phyloP scores from a whole-genome alignment of 2,797 vertebrate genomes.

The Molossus molossus region DNA sequence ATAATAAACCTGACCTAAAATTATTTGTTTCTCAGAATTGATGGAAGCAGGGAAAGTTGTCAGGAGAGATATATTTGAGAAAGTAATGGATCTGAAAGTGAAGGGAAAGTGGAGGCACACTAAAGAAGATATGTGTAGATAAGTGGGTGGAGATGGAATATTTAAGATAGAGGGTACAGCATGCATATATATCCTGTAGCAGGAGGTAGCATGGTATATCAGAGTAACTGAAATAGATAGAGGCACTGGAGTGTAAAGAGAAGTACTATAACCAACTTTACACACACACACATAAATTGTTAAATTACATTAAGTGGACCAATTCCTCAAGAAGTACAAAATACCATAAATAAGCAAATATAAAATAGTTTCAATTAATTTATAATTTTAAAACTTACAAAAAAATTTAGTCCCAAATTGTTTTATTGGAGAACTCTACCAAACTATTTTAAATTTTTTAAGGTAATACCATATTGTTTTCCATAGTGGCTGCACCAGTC shows the following conservation, averaged over 20 bases:
- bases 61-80: background rate
- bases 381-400: background rate
- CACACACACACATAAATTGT: background rate
- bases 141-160: background rate
- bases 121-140: background rate
- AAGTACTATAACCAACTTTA: background rate
- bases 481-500: too few relatives aligned
- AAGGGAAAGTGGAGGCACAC: background rate
- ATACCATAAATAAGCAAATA: background rate
- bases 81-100: background rate
- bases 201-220: background rate
- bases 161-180: background rate
- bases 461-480: too few relatives aligned
- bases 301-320: background rate
- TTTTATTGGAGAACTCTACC: background rate
- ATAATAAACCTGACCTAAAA: background rate
- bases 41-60: background rate
- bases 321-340: background rate
- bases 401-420: background rate
- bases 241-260: background rate
- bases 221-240: background rate
- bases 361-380: background rate
- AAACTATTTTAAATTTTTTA: too few relatives aligned
- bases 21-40: background rate
- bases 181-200: background rate